Percentiles rank a stretch among this genome's conserved stretches.
phyloP scores from a whole-genome alignment of 30 jellyfish, hydroid and myxozoan species.

The Turritopsis dohrnii region DNA sequence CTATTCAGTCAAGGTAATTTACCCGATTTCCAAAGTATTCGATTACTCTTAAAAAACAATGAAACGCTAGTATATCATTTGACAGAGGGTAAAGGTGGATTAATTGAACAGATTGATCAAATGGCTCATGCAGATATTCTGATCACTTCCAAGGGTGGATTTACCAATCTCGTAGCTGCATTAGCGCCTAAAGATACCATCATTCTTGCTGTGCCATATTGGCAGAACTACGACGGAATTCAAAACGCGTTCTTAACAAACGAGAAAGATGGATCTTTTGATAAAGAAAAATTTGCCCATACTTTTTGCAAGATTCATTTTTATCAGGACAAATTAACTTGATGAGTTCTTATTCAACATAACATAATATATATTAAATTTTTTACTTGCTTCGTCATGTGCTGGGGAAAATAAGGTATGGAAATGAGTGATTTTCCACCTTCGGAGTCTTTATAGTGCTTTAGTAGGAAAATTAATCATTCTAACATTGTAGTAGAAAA shows the following conservation, averaged over 20 bases:
- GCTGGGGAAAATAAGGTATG: too few relatives aligned
- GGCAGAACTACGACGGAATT: not conserved
- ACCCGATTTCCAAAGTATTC: not conserved
- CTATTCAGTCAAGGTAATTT: not conserved
- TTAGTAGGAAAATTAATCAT: too few relatives aligned
- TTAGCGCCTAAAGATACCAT: not conserved
- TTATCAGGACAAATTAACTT: too few relatives aligned
- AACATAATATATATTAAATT: too few relatives aligned
- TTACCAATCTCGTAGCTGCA: not conserved
- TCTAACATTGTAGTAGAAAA: too few relatives aligned
- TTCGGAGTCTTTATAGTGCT: too few relatives aligned
- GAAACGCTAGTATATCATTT: not conserved
- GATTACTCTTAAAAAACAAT: not conserved
- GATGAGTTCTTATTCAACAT: too few relatives aligned
- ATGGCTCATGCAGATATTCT: not conserved
- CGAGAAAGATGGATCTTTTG: not conserved
- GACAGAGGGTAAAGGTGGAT: not conserved
- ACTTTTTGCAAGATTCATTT: too few relatives aligned
- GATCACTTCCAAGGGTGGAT: not conserved
- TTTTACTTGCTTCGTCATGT: too few relatives aligned
- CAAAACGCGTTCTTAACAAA: not conserved
- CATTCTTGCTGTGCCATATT: not conserved
- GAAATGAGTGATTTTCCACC: too few relatives aligned
- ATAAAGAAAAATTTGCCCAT: not conserved
- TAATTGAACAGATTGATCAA: not conserved